Conservation (phyloP, 2,797 vertebrate species). For the Hippocampus kuda region DNA sequence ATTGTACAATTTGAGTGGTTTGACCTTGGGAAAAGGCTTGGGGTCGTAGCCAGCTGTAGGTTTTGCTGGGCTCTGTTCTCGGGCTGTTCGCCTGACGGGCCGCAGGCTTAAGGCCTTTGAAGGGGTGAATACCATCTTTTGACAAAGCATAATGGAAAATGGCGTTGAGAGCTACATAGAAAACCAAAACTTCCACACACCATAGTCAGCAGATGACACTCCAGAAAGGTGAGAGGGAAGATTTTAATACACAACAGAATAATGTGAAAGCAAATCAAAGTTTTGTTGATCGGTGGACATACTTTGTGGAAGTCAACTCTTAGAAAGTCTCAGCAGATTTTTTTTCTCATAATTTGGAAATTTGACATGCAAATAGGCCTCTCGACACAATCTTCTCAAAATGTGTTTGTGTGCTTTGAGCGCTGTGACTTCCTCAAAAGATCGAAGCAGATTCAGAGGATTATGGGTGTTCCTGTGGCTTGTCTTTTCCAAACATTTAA, state of each 20-base stretch:
- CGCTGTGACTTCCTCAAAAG: conserved; percentile 63
- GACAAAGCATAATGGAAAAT: conserved; percentile 89
- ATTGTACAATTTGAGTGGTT: not conserved
- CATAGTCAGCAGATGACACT: conserved; percentile 36
- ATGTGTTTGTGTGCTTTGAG: conserved; percentile 12
- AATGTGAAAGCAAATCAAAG: conserved; percentile 24
- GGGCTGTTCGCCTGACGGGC: conserved; percentile 99
- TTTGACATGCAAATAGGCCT: conserved; percentile 4
- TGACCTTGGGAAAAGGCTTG: conserved; percentile 16
- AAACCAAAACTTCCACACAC: conserved; percentile 37
- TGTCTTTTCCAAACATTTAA: conserved; percentile 75
- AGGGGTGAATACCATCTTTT: conserved; percentile 99
- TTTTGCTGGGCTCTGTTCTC: conserved; percentile 89
- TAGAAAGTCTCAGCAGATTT: conserved; percentile 64
- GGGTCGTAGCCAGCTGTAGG: conserved; percentile 74
- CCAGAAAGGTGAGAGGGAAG: conserved; percentile 21
- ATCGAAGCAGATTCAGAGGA: conserved; percentile 26
- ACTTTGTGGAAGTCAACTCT: conserved; percentile 32
- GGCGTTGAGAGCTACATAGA: conserved; percentile 52
- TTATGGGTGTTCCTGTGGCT: conserved; percentile 40
- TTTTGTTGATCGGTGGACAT: conserved; percentile 33
- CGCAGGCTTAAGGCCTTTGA: conserved; percentile 99
- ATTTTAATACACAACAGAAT: conserved; percentile 32
- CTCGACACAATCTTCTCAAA: not conserved
- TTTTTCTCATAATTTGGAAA: not conserved